Evolutionary conservation across 1,140 invertebrate genomes (phyloP), one percentile per base, ranked within the genome.

Genomic region (Drosophila bipectinata): DNA sequence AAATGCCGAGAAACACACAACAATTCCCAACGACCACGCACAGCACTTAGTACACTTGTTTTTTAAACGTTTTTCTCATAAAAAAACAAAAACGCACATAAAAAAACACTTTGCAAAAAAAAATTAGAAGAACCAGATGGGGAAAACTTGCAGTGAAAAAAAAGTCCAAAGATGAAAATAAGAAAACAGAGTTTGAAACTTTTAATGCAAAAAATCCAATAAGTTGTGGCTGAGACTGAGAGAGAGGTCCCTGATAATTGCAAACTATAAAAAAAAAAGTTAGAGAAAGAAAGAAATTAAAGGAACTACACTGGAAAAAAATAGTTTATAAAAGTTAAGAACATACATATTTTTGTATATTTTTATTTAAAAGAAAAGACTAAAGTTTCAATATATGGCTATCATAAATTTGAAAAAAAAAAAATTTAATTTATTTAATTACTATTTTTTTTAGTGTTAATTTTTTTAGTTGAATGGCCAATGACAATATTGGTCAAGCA

Each of bases 161-260:
- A n/a, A 64, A 39, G n/a, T 4, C n/a, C 12, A 18, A 14, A 14
- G 4, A 41, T 14, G 18, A 49, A 9, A 52, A 28, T 15, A n/a
- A 4, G n/a, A 62, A 55, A 37, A 10, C 45, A 30, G 56, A 59
- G 41, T 48, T 28, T n/a, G 5, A 59, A 60, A 47, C 66, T 48
- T 61, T 54, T 62, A 37, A 61, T 72, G 69, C 49, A 21, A 72
- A 72, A 72, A 61, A 49, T 30, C 49, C 57, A 53, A 72, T 62
- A 61, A 54, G 37, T 44, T 51, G 63, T 39, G 37, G 26, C 47
- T 18, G 9, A 47, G 26, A 26, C 26, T 26, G 26, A 26, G 26
- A 26, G 26, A 6, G 9, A 0, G 3, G 24, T 24, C 18, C 9
- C 44, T 9, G 41, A 54, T 44, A 72, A 72, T 54, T 61, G 32